Percentiles rank a stretch among this genome's conserved stretches.
Evolutionary conservation across 2,797 vertebrate species (phyloP).

Genomic region (Enteromius thamalakanensis): DNA sequence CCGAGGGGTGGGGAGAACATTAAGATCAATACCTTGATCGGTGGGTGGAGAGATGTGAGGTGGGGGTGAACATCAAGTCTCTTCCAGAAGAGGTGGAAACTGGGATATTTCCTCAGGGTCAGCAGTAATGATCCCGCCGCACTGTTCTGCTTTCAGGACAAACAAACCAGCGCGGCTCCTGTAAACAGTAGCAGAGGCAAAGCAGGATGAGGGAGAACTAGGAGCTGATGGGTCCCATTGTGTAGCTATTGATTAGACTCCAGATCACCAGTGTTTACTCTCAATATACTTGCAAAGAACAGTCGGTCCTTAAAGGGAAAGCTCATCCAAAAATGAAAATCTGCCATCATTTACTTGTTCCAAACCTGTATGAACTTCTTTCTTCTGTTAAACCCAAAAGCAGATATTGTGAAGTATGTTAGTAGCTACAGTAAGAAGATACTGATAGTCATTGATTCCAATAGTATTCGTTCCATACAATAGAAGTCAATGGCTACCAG

Average conservation of each 20-base stretch:
- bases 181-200: neutral
- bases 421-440: neutral
- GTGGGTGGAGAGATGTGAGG: neutral
- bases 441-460: neutral
- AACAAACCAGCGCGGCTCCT: constrained; percentile 17
- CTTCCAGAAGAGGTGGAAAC: neutral
- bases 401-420: neutral
- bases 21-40: constrained; percentile 61
- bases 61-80: constrained; percentile 9
- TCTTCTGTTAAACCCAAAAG: neutral
- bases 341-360: neutral
- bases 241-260: constrained; percentile 57
- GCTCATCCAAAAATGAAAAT: neutral
- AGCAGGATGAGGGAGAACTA: constrained; percentile 5
- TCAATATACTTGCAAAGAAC: constrained; percentile 25
- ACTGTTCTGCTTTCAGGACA: constrained; percentile 1
- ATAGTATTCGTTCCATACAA: neutral
- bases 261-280: constrained; percentile 24
- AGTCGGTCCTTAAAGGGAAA: neutral
- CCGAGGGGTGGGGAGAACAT: constrained; percentile 27
- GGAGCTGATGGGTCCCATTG: neutral
- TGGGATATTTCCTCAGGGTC: constrained; percentile 25
- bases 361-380: neutral
- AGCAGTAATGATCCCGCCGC: constrained; percentile 29
- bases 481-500: neutral